Evolutionary conservation across 2,888 invertebrate species (phyloP).

Genomic region (Heliconius ismenius): DNA sequence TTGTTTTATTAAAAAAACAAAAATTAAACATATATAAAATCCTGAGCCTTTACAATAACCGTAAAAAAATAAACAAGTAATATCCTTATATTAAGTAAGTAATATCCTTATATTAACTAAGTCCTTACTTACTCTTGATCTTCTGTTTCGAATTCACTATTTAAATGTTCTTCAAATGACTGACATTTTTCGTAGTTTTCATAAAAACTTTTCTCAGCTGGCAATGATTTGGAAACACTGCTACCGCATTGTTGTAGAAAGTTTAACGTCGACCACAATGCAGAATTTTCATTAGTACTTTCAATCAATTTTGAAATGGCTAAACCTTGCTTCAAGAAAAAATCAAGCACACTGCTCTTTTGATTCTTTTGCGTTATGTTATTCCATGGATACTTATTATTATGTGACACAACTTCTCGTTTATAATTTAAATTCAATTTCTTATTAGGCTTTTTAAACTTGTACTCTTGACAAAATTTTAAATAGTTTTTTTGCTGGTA

Average conservation of each 20-base stretch:
- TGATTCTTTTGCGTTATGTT: slow-evolving; percentile 64
- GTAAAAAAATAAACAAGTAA: not conserved
- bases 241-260: slow-evolving; percentile 63
- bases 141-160: slow-evolving; percentile 50
- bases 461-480: slow-evolving; percentile 66
- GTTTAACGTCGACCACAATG: slow-evolving; percentile 58
- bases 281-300: slow-evolving; percentile 55
- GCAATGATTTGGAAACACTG: slow-evolving; percentile 51
- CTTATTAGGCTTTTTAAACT: slow-evolving; percentile 58
- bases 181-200: slow-evolving; percentile 67
- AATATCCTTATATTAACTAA: too few relatives aligned
- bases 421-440: slow-evolving; percentile 53
- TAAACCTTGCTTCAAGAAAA: slow-evolving; percentile 65
- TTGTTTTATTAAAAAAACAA: not conserved
- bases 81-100: not conserved
- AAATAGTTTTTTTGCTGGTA: slow-evolving; percentile 69
- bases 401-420: slow-evolving; percentile 63
- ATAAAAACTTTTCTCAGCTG: slow-evolving; percentile 67
- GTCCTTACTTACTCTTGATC: slow-evolving; percentile 60
- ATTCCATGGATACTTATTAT: slow-evolving; percentile 74
- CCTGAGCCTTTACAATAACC: too few relatives aligned
- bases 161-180: slow-evolving; percentile 57
- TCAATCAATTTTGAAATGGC: slow-evolving; percentile 59
- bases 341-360: slow-evolving; percentile 60
- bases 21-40: not conserved